A percentile compares a stretch with the other conserved stretches of the same genome.
phyloP scores from a whole-genome alignment of 64 coral and sea anemone species.

The Astreopora myriophthalma region DNA sequence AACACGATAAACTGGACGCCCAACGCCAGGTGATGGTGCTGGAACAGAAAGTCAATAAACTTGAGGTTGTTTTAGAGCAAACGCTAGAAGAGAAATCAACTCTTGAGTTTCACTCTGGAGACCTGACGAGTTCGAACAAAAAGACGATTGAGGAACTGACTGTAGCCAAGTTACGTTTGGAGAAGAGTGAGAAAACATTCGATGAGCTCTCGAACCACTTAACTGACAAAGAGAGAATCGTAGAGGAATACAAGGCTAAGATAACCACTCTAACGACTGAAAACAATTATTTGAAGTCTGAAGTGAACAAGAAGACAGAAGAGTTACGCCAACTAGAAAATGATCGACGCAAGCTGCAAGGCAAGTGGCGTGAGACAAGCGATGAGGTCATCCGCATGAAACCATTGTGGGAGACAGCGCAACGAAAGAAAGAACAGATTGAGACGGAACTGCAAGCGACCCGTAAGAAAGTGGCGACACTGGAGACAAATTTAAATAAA shows the following conservation, averaged over 20 bases:
- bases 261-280: constrained; percentile 59
- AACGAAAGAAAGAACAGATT: constrained; percentile 84
- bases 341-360: constrained; percentile 74
- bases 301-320: constrained; percentile 60
- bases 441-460: constrained; percentile 69
- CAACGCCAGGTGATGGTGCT: constrained; percentile 80
- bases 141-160: constrained; percentile 71
- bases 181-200: constrained; percentile 64
- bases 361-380: constrained; percentile 53
- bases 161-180: constrained; percentile 64
- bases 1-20: constrained; percentile 86
- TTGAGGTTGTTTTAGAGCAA: constrained; percentile 66
- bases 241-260: constrained; percentile 79
- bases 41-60: constrained; percentile 82
- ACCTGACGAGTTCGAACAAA: constrained; percentile 67
- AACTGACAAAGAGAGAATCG: constrained; percentile 46
- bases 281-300: constrained; percentile 65
- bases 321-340: constrained; percentile 48
- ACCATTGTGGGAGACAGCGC: constrained; percentile 69
- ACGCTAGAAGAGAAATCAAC: constrained; percentile 58
- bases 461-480: constrained; percentile 63
- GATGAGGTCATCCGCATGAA: constrained; percentile 81
- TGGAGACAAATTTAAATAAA: constrained; percentile 65
- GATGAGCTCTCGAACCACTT: constrained; percentile 32
- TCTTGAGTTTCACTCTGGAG: constrained; percentile 71